These are phyloP conservation scores for Sesamia inferens DNA, from an alignment of 2,888 invertebrate genomes.

Conservation along the genomic window DNA sequence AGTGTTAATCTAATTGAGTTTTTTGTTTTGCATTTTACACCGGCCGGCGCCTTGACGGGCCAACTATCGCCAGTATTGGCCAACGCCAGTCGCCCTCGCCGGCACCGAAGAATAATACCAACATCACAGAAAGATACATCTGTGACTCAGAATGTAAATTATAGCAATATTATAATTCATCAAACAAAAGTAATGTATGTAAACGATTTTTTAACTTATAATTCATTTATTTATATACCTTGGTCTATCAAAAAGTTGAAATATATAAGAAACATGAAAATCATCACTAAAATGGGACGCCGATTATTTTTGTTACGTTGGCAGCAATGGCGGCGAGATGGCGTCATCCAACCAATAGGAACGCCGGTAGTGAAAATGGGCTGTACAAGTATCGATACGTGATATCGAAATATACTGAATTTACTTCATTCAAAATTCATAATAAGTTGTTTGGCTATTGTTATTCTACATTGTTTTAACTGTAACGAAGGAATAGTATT, in stretches of 20 bases:
- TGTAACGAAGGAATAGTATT: neutral
- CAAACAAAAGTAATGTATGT: slow-evolving; percentile 1
- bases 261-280: slow-evolving; percentile 24
- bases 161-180: neutral
- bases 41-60: slow-evolving; percentile 61
- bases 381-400: slow-evolving; percentile 66
- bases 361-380: slow-evolving; percentile 58
- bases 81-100: slow-evolving; percentile 4
- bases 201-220: slow-evolving; percentile 23
- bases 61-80: slow-evolving; percentile 48
- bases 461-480: neutral
- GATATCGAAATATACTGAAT: slow-evolving; percentile 57
- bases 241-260: slow-evolving; percentile 5
- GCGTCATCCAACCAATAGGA: slow-evolving; percentile 77
- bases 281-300: slow-evolving; percentile 62
- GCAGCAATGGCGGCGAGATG: slow-evolving; percentile 68
- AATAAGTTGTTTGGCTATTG: neutral
- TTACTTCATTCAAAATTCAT: neutral
- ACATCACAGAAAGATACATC: slow-evolving; percentile 71
- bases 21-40: slow-evolving; percentile 50
- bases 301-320: slow-evolving; percentile 70
- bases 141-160: slow-evolving; percentile 63
- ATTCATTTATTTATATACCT: slow-evolving; percentile 21
- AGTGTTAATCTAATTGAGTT: slow-evolving; percentile 16
- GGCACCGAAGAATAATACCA: slow-evolving; percentile 62